Evolutionary conservation across 2,113 vertebrate species (phyloP).

Genomic region (Maylandia zebra): DNA sequence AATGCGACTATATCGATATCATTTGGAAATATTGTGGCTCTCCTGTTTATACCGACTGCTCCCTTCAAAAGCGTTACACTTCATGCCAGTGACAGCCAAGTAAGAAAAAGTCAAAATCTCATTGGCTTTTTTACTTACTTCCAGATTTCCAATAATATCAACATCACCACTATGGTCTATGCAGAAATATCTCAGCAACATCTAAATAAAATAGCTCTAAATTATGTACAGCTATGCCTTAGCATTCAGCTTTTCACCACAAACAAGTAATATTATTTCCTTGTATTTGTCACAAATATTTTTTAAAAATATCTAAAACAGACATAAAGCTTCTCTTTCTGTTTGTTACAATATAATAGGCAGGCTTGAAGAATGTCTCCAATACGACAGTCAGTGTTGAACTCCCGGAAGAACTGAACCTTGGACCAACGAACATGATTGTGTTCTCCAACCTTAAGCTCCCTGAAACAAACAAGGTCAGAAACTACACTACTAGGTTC

Average conservation of each 20-base stretch:
- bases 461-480: neutral
- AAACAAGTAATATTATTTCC: neutral
- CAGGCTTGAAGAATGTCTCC: rapidly evolving
- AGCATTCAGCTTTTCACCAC: neutral
- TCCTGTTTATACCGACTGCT: neutral
- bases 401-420: neutral
- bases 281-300: neutral
- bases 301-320: neutral
- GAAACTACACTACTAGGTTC: neutral
- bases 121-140: neutral
- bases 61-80: neutral
- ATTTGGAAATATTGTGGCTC: neutral
- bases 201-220: neutral
- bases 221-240: neutral
- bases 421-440: neutral
- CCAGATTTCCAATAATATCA: neutral
- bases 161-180: neutral
- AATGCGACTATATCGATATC: neutral
- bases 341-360: neutral
- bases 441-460: neutral
- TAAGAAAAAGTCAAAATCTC: neutral
- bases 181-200: neutral
- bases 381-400: neutral
- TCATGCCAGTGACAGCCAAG: neutral
- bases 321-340: neutral